Conservation (phyloP, 2,797 vertebrate genomes). For the Coccyzus lansbergi region DNA sequence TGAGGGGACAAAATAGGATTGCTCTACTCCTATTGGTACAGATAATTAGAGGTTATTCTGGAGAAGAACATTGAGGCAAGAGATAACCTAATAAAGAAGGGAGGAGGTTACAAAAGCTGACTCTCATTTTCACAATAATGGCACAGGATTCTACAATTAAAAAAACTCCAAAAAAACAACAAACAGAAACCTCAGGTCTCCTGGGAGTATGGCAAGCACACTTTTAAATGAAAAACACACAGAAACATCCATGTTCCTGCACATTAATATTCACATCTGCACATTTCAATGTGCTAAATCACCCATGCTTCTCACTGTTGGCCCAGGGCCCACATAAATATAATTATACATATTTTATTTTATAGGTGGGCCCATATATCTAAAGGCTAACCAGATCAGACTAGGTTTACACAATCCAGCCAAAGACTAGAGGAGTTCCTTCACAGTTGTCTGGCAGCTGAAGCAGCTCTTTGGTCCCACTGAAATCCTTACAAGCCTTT, state of each 20-base stretch:
- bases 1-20: constrained; percentile 29
- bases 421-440: neutral
- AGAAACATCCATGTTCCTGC: neutral
- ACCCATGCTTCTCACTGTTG: neutral
- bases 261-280: neutral
- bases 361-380: neutral
- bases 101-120: neutral
- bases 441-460: neutral
- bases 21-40: neutral
- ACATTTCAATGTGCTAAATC: neutral
- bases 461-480: neutral
- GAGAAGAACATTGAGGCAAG: neutral
- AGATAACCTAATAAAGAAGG: constrained; percentile 2
- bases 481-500: neutral
- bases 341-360: neutral
- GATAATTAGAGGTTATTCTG: constrained; percentile 15
- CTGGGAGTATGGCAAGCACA: neutral
- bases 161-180: neutral
- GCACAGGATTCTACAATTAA: neutral
- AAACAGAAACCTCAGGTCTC: neutral
- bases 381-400: neutral
- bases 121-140: constrained; percentile 37
- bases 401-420: neutral
- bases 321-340: neutral
- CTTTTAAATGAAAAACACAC: neutral